Evolutionary conservation across 2,888 invertebrate genomes (phyloP), one percentile per base, ranked within the genome.

Genomic region (Tupiocoris notatus): DNA sequence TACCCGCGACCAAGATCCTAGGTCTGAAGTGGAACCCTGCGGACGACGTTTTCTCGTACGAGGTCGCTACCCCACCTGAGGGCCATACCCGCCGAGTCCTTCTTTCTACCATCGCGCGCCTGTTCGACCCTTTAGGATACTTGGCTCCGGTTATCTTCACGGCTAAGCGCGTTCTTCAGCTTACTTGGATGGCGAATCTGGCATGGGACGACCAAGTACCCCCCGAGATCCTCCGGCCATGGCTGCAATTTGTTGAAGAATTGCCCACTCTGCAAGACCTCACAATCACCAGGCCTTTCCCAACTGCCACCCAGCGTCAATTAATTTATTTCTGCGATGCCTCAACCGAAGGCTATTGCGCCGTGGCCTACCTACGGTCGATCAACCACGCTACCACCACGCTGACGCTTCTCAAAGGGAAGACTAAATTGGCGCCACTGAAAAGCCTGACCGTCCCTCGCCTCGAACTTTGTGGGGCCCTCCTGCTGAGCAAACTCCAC

Each of bases 11-110:
- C 58, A 80, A 79, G 39, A 75, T 80, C 2, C 56, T 80, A 56
- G 80, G 79, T 2, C 25, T 80, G 7, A 70, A 79, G 25, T 80
- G 80, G 80, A 66, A 77, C 25, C 61, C 79, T 2, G 22, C 12
- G 0, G 18, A 20, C 17, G 79, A 80, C 66, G 16, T n/a, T n/a
- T 78, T 79, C 9, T 75, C 76, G 9, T 79, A 79, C 24, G 61
- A 65, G n/a, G 58, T 77, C 25, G 24, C 66, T 20, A 9, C n/a
- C 2, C 24, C 77, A 18, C 39, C 23, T n/a, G 9, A 7, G 0
- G 17, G 24, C 2, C 20, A 61, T 0, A 80, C 81, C 2, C 80
- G 80, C 58, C 75, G 80, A 6, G 20, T 64, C 17, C 64, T 81
- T 22, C 65, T 80, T 1, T 80, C 80, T 2, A 64, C 18, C 1